phyloP scores from a whole-genome alignment of 2,888 invertebrate genomes.

The Lasioglossum leucozonium region DNA sequence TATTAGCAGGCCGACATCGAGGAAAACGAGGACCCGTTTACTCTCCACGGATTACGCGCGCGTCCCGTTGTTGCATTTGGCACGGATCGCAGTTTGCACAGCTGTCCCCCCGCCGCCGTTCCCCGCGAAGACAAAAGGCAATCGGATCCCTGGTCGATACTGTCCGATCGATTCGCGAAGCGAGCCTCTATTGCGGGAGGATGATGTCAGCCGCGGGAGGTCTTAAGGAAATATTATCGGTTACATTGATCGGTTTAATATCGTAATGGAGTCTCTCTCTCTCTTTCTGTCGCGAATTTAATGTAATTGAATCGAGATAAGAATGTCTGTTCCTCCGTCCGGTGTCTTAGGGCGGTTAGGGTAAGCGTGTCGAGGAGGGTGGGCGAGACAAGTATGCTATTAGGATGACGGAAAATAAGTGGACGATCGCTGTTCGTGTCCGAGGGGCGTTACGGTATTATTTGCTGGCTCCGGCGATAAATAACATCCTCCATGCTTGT shows the following conservation, averaged over 20 bases:
- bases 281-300: too few relatives aligned
- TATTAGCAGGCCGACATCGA: slow-evolving; percentile 31
- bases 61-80: slow-evolving; percentile 47
- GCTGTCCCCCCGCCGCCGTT: slow-evolving; percentile 11
- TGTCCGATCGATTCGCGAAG: slow-evolving; percentile 6
- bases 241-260: background rate
- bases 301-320: background rate
- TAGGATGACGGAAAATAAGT: background rate
- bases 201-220: slow-evolving; percentile 16
- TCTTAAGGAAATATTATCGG: background rate
- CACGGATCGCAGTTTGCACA: slow-evolving; percentile 48
- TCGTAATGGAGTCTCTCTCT: too few relatives aligned
- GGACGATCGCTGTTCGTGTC: background rate
- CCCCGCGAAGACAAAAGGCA: slow-evolving; percentile 19
- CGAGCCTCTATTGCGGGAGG: slow-evolving; percentile 9
- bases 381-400: background rate
- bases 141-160: slow-evolving; percentile 29
- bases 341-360: background rate
- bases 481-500: background rate
- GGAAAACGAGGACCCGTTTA: slow-evolving; percentile 21
- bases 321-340: background rate
- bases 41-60: slow-evolving; percentile 15
- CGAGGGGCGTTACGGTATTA: background rate
- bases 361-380: background rate
- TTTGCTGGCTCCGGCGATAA: background rate